Conservation (phyloP, 2,113 vertebrate genomes). For the Chloebia gouldiae region DNA sequence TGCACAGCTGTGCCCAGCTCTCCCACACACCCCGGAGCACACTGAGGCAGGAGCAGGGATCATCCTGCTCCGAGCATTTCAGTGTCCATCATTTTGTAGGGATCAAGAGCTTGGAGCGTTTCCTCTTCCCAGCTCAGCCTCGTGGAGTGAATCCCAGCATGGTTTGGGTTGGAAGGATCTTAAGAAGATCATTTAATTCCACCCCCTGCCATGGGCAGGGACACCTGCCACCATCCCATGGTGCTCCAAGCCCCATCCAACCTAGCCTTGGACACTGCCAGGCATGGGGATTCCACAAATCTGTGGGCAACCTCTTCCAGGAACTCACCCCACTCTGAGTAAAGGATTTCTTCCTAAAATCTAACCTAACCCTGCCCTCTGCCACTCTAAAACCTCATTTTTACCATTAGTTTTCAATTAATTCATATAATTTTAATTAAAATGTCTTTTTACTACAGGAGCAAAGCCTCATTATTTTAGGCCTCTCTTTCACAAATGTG, state of each 20-base stretch:
- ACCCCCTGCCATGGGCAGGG: background rate
- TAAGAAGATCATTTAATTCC: background rate
- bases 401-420: background rate
- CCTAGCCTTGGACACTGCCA: background rate
- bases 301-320: background rate
- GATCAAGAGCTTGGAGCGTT: background rate
- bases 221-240: background rate
- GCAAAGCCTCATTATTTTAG: background rate
- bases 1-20: background rate
- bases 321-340: background rate
- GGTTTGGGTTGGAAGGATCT: background rate
- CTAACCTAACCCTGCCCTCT: background rate
- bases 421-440: background rate
- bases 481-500: background rate
- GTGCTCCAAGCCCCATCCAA: fast-evolving
- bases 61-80: fast-evolving
- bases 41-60: background rate
- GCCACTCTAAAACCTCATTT: background rate
- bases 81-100: background rate
- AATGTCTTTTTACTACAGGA: background rate
- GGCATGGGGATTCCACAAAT: background rate
- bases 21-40: fast-evolving
- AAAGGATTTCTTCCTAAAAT: background rate
- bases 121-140: background rate
- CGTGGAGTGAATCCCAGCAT: fast-evolving